Conservation (phyloP, 2,113 vertebrate genomes). For the Thunnus thynnus region DNA sequence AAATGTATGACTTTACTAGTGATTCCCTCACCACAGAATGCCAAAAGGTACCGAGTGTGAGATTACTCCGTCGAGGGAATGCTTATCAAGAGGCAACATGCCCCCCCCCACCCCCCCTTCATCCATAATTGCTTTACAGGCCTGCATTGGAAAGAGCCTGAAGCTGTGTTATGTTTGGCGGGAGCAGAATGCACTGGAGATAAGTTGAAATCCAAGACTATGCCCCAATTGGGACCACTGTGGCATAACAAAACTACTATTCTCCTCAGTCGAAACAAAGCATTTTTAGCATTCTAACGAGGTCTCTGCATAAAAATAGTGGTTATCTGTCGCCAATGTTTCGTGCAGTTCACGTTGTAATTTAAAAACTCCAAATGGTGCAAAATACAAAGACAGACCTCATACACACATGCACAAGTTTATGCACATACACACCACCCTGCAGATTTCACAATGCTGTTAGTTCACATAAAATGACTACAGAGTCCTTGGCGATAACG, state of each 20-base stretch:
- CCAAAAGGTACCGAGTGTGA: constrained; percentile 62
- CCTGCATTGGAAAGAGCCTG: constrained; percentile 60
- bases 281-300: constrained; percentile 51
- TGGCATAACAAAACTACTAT: constrained; percentile 54
- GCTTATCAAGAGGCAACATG: constrained; percentile 65
- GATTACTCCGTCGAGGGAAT: constrained; percentile 62
- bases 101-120: constrained; percentile 37
- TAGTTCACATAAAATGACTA: constrained; percentile 41
- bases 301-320: constrained; percentile 51
- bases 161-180: constrained; percentile 74
- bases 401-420: neutral
- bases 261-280: constrained; percentile 38
- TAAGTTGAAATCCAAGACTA: constrained; percentile 73
- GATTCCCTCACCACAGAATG: constrained; percentile 60
- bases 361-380: constrained; percentile 41
- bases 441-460: constrained; percentile 48
- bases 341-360: constrained; percentile 11
- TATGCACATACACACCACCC: constrained; percentile 15
- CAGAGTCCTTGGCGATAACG: constrained; percentile 43
- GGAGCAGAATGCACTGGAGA: constrained; percentile 67
- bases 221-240: constrained; percentile 57
- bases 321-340: constrained; percentile 42
- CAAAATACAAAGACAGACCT: constrained; percentile 38
- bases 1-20: constrained; percentile 50
- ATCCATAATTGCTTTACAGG: constrained; percentile 80